A percentile compares a stretch with the other conserved stretches of the same genome.
These are phyloP conservation scores for Hippocampus abdominalis DNA, from an alignment of 2,113 vertebrate species.

Conservation along the genomic window DNA sequence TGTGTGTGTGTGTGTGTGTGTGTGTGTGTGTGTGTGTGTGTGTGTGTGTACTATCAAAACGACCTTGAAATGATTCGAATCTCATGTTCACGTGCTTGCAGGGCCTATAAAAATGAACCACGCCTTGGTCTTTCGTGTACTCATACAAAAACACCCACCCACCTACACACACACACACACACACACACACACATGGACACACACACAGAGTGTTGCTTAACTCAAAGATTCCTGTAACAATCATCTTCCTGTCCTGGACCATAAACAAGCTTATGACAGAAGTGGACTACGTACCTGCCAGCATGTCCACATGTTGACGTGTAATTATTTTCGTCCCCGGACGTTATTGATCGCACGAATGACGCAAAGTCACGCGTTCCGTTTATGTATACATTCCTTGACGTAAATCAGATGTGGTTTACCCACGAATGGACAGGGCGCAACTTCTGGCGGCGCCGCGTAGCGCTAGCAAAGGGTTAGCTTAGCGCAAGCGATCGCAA, in stretches of 20 bases:
- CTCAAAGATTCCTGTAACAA: constrained; percentile 47
- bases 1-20: neutral
- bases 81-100: constrained; percentile 37
- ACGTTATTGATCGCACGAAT: constrained; percentile 36
- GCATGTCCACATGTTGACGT: neutral
- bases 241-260: constrained; percentile 32
- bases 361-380: constrained; percentile 13
- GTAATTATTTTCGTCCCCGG: neutral
- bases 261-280: constrained; percentile 46
- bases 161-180: constrained; percentile 9
- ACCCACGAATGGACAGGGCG: neutral
- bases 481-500: constrained; percentile 9
- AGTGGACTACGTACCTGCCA: constrained; percentile 16
- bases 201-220: constrained; percentile 32
- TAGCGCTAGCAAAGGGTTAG: no score
- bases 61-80: constrained; percentile 60
- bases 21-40: neutral
- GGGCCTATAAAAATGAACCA: constrained; percentile 33
- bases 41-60: constrained; percentile 31
- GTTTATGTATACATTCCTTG: constrained; percentile 42
- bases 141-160: neutral
- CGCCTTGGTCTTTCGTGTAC: constrained; percentile 14
- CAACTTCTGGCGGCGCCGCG: no score
- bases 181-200: constrained; percentile 19
- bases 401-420: constrained; percentile 9